Evolutionary conservation across 1,140 invertebrate species (phyloP).

Genomic region (Potamilus streckersoni): DNA sequence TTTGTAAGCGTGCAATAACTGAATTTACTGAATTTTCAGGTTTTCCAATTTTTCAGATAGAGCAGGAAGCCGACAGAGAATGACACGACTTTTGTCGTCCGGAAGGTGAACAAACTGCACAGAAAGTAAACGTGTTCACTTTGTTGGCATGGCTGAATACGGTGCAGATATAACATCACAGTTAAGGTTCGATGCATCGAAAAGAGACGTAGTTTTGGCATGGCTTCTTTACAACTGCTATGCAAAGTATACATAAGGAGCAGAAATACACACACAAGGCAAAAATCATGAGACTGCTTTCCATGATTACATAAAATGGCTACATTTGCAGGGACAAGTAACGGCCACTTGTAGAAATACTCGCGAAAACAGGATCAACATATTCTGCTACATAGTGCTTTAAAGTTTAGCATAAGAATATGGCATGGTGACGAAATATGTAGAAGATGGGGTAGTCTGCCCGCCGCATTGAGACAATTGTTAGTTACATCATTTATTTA

Average conservation of each 20-base stretch:
- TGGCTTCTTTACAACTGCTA: conserved; percentile 37
- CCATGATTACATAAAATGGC: conserved; percentile 34
- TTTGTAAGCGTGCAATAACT: too few species aligned
- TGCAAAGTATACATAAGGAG: background rate
- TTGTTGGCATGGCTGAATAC: conserved; percentile 27
- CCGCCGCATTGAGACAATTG: conserved; percentile 20
- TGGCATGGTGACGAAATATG: too few species aligned
- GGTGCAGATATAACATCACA: conserved; percentile 8
- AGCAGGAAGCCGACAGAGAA: too few species aligned
- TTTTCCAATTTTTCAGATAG: too few species aligned
- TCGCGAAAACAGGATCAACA: conserved; percentile 32
- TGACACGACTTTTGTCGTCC: too few species aligned
- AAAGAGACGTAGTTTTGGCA: conserved; percentile 24
- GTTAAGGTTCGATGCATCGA: conserved; percentile 21
- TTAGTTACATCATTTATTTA: conserved; percentile 37
- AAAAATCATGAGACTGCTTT: conserved; percentile 35
- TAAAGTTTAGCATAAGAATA: conserved; percentile 27
- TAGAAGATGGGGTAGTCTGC: conserved; percentile 30
- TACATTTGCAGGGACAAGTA: conserved; percentile 35
- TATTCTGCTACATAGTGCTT: conserved; percentile 34
- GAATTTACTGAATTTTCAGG: too few species aligned
- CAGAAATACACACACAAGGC: conserved; percentile 21
- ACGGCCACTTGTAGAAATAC: conserved; percentile 33
- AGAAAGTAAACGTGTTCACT: conserved; percentile 21
- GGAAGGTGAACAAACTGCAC: too few species aligned